Evolutionary conservation across 2,113 vertebrate species (phyloP), one percentile per base, ranked within the genome.

Genomic region (Lagopus muta): DNA sequence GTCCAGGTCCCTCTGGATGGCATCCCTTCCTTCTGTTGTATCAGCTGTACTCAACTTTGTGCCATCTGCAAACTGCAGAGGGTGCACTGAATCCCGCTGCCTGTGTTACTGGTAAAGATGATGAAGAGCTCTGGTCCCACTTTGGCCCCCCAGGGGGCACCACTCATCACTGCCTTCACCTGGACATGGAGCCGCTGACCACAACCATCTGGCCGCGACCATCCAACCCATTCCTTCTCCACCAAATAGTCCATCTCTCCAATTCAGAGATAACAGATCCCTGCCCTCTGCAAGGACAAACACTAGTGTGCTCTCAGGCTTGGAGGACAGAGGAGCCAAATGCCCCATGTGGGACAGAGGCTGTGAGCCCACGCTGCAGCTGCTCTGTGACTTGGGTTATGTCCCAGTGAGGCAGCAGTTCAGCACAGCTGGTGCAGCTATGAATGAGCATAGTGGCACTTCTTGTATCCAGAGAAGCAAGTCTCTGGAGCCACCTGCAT

Each of bases 291-390:
- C n/a, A 11, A 10, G 58, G 65, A 17, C 28, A 16, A 30, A 40
- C 22, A 20, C 13, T 27, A 3, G 13, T 1, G 34, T 20, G 30
- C 21, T 6, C 50, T 40, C 0, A 5, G 60, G 20, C 36, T 20
- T 27, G 54, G n/a, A 32, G 27, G 21, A 5, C 0, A 3, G 34
- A 8, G 55, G 6, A 36, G 40, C 22, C 18, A 47, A 1, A 6
- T n/a, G 43, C 11, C 1, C 50, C 24, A 52, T 27, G 50, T 38
- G 28, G 14, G 13, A 11, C 18, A 45, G 54, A 14, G 34, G 34
- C 5, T 10, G 52, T 62, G 42, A 17, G 34, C 45, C 16, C 0
- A 6, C 57, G 36, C 55, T 66, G 34, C 43, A 47, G 36, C n/a
- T 60, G 60, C 15, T 8, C 50, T 5, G 1, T 10, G 61, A 9